Percentiles rank a stretch among this genome's conserved stretches.
These are phyloP conservation scores for Zaprionus davidi DNA, from an alignment of 1,140 invertebrate species.

Conservation along the genomic window DNA sequence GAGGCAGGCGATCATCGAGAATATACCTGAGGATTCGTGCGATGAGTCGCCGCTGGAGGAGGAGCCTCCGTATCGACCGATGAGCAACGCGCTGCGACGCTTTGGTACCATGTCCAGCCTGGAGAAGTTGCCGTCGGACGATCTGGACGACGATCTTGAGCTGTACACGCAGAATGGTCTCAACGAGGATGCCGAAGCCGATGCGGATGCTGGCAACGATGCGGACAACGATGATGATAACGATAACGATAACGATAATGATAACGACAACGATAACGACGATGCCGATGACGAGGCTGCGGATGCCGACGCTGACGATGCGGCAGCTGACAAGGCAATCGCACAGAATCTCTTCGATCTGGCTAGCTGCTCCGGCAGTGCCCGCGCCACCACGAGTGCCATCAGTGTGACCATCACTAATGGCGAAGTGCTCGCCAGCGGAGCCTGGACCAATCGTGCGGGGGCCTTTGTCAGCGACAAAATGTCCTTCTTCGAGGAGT, in stretches of 20 bases:
- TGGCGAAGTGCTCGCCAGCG: slow-evolving; percentile 77
- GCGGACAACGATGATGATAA: slow-evolving; percentile 66
- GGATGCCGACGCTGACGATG: slow-evolving; percentile 39
- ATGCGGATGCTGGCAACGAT: slow-evolving; percentile 59
- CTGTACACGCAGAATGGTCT: slow-evolving; percentile 54
- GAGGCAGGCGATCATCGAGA: slow-evolving; percentile 75
- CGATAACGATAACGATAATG: slow-evolving; percentile 77
- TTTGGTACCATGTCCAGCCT: slow-evolving; percentile 92
- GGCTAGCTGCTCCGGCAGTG: slow-evolving; percentile 28
- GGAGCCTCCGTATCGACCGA: slow-evolving; percentile 86
- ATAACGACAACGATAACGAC: slow-evolving; percentile 57
- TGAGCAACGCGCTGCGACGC: slow-evolving; percentile 86
- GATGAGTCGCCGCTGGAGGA: slow-evolving; percentile 86
- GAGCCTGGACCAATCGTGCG: slow-evolving; percentile 91
- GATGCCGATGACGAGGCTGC: slow-evolving; percentile 36
- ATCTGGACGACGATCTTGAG: slow-evolving; percentile 72
- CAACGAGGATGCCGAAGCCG: slow-evolving; percentile 25
- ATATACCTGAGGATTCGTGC: slow-evolving; percentile 85
- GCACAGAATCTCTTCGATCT: slow-evolving; percentile 53
- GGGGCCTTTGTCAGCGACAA: slow-evolving; percentile 92
- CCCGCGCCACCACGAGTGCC: background rate
- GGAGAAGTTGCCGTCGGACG: slow-evolving; percentile 87
- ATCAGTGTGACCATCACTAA: slow-evolving; percentile 37
- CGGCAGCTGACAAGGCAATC: slow-evolving; percentile 79
- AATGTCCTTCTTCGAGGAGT: slow-evolving; percentile 90